Evolutionary conservation across 1,140 invertebrate species (phyloP), one percentile per base, ranked within the genome.

Genomic region (Eupeodes corollae): DNA sequence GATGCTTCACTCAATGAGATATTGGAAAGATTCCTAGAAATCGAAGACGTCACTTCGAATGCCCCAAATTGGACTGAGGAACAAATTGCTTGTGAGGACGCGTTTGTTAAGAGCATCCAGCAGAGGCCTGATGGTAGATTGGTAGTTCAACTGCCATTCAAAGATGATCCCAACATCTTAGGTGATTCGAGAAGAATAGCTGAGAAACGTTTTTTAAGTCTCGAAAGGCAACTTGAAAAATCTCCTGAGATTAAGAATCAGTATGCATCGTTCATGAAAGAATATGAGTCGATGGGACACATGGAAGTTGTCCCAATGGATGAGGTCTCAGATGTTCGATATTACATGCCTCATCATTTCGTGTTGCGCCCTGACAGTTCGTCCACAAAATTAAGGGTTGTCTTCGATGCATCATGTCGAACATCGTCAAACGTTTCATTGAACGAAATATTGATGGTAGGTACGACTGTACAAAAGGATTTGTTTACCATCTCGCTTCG

Each of bases 301-400:
- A 68, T 70, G 61, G n/a, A n/a, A n/a, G n/a, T n/a, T n/a, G 14
- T 19, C 5, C 11, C 16, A n/a, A 45, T 32, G 11, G 14, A 11
- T 35, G 42, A 44, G 19, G 37, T n/a, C n/a, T n/a, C n/a, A n/a
- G n/a, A n/a, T n/a, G n/a, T n/a, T 11, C 31, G 2, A 16, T 58
- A 48, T 50, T 71, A 71, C 55, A 46, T 73, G 9, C 69, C 71
- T 5, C 73, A 75, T 58, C 70, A 72, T 41, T 53, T 53, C 1
- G 67, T 74, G 0, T 31, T 70, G 5, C 56, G 57, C n/a, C 55
- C 59, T 21, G 46, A 58, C 2, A 56, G 54, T 12, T 47, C 43
- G 0, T 64, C 61, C 1, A 69, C 64, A 2, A 56, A 58, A 38
- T 26, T 66, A 9, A 54, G 65, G 14, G 58, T 65, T 2, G 67